These are phyloP conservation scores for Pseudomyrmex sp. DNA, from an alignment of 1,140 invertebrate species.

Conservation along the genomic window DNA sequence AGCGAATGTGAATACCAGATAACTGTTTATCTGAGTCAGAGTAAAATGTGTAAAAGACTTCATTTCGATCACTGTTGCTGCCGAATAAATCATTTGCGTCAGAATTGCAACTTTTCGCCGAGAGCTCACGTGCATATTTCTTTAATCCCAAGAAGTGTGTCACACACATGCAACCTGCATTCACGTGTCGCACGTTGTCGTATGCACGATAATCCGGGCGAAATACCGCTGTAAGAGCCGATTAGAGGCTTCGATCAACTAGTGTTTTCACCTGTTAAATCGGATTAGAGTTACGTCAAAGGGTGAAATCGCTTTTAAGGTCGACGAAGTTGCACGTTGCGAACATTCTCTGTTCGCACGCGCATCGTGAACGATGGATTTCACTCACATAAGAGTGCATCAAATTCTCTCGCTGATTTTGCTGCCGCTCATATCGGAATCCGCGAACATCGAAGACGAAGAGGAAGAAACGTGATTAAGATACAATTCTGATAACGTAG, in stretches of 20 bases:
- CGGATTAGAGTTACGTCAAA: conserved; percentile 36
- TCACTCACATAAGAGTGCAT: conserved; percentile 75
- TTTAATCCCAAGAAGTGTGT: conserved; percentile 20
- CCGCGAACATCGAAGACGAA: conserved; percentile 52
- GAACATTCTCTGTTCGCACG: conserved; percentile 71
- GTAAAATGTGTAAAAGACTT: too few species aligned
- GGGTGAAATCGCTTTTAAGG: conserved; percentile 76
- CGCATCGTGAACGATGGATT: conserved; percentile 78
- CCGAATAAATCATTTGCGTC: too few species aligned
- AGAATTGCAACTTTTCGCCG: too few species aligned
- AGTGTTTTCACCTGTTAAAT: conserved; percentile 58
- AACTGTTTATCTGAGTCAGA: too few species aligned
- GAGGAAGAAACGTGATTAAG: conserved; percentile 11
- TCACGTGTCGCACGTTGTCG: conserved; percentile 68
- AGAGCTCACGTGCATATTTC: background rate
- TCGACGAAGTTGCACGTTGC: conserved; percentile 69
- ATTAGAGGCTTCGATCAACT: conserved; percentile 77
- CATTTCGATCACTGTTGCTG: too few species aligned
- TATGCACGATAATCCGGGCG: conserved; percentile 69
- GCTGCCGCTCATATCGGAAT: conserved; percentile 59
- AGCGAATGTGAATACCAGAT: too few species aligned
- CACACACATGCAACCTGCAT: background rate
- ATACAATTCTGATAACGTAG: too few species aligned
- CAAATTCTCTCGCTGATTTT: conserved; percentile 78
- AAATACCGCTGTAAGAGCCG: conserved; percentile 55